A percentile compares a stretch with the other conserved stretches of the same genome.
phyloP scores from a whole-genome alignment of 64 coral and sea anemone genomes.

The Montipora foliosa region DNA sequence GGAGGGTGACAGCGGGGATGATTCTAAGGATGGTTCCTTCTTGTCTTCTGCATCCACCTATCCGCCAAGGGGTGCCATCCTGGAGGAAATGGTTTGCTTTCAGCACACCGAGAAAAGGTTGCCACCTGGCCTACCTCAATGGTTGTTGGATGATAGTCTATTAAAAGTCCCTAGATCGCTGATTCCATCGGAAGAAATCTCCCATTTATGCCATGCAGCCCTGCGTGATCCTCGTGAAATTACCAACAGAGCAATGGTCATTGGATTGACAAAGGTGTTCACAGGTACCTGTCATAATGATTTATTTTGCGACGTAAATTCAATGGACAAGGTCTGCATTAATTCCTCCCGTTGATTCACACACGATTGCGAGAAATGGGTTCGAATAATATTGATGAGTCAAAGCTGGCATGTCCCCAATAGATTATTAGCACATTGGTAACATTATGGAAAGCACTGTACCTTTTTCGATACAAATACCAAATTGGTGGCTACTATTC shows the following conservation, averaged over 20 bases:
- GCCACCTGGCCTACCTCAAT: not conserved
- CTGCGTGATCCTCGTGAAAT: not conserved
- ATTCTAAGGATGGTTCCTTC: not conserved
- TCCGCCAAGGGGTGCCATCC: not conserved
- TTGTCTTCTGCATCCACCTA: not conserved
- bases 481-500: too few relatives aligned
- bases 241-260: slow-evolving; percentile 13
- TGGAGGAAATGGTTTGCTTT: not conserved
- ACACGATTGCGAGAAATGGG: too few relatives aligned
- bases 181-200: not conserved
- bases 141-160: not conserved
- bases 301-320: not conserved
- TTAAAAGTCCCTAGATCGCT: not conserved
- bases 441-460: too few relatives aligned
- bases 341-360: not conserved
- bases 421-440: too few relatives aligned
- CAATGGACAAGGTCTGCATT: not conserved
- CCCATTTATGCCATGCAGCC: not conserved
- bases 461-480: too few relatives aligned
- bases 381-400: too few relatives aligned
- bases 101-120: not conserved
- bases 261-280: not conserved
- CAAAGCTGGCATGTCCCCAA: too few relatives aligned
- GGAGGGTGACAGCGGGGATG: not conserved
- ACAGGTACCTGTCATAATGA: not conserved